Percentiles rank a stretch among this genome's conserved stretches.
Conservation (phyloP, 2,888 invertebrate genomes). For the Archaeoteleia sp. region DNA sequence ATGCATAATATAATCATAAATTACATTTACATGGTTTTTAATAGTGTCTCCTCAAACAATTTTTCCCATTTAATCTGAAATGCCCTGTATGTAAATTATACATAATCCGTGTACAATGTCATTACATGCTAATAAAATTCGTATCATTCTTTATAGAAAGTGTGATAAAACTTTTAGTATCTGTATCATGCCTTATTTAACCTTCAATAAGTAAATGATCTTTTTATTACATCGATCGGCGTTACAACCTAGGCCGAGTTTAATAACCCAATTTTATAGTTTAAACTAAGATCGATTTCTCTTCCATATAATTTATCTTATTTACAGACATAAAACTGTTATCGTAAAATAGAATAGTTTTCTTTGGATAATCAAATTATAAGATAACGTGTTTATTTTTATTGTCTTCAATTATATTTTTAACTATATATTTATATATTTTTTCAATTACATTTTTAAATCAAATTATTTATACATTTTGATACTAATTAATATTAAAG, state of each 20-base stretch:
- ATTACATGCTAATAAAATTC: no score
- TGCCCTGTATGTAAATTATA: no score
- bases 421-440: no score
- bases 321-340: constrained; percentile 24
- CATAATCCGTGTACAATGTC: no score
- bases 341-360: constrained; percentile 26
- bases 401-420: no score
- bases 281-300: constrained; percentile 40
- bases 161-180: constrained; percentile 20
- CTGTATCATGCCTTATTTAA: constrained; percentile 1
- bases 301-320: constrained; percentile 37
- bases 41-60: no score
- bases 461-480: no score
- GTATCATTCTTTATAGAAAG: constrained; percentile 32
- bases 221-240: constrained; percentile 28
- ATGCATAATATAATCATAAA: neutral
- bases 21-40: no score
- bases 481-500: no score
- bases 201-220: constrained; percentile 21
- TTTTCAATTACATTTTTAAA: no score
- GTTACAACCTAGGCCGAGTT: constrained; percentile 41
- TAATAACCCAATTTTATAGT: constrained; percentile 40
- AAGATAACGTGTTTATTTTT: constrained; percentile 13
- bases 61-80: no score
- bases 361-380: constrained; percentile 25